These are phyloP conservation scores for Dasysyrphus tricinctus DNA, from an alignment of 2,888 invertebrate species.

Conservation along the genomic window DNA sequence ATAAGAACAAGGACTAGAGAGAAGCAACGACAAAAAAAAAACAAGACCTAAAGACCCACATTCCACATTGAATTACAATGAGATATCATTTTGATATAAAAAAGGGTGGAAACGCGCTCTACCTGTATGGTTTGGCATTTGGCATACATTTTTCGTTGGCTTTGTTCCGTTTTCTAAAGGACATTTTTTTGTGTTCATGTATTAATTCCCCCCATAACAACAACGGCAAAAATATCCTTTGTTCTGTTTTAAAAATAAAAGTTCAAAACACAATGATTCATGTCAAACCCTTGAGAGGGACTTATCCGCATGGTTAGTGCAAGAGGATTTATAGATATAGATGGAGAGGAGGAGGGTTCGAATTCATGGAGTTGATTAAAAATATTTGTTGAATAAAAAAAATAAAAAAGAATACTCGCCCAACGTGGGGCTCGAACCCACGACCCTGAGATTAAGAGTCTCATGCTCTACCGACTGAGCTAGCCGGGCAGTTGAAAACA, in stretches of 20 bases:
- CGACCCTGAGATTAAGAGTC: conserved; percentile 81
- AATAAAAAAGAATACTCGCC: conserved; percentile 75
- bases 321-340: conserved; percentile 6
- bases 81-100: conserved; percentile 43
- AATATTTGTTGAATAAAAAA: background rate
- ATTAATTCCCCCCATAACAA: conserved; percentile 56
- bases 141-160: conserved; percentile 59
- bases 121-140: conserved; percentile 64
- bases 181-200: conserved; percentile 25
- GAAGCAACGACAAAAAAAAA: conserved; percentile 22
- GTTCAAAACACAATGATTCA: conserved; percentile 50
- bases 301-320: conserved; percentile 36
- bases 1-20: conserved; percentile 42
- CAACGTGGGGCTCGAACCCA: conserved; percentile 81
- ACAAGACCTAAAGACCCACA: conserved; percentile 72
- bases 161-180: conserved; percentile 58
- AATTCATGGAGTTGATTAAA: conserved; percentile 10
- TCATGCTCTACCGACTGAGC: conserved; percentile 81
- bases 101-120: conserved; percentile 71
- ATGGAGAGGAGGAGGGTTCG: background rate
- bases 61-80: conserved; percentile 73
- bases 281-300: conserved; percentile 32
- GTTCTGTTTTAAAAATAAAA: conserved; percentile 28
- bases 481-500: conserved; percentile 77
- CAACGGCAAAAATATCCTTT: conserved; percentile 33